Conservation (phyloP, 2,797 vertebrate genomes). For the Allobates femoralis region DNA sequence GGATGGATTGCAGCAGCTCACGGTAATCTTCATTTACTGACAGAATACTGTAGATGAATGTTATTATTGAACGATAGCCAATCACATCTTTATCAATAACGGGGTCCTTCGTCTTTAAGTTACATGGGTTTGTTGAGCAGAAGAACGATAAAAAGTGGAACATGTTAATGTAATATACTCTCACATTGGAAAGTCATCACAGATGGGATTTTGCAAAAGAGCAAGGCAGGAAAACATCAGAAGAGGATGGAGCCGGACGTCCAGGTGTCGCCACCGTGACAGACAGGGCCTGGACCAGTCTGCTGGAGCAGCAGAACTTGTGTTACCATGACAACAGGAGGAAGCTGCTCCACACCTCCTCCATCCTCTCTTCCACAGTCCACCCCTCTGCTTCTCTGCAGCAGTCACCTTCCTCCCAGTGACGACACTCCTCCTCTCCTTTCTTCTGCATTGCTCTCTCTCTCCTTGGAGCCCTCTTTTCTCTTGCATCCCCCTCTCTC, state of each 20-base stretch:
- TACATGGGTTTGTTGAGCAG: neutral
- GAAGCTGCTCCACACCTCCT: constrained; percentile 29
- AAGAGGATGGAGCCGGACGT: neutral
- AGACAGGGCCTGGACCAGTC: constrained; percentile 21
- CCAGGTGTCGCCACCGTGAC: neutral
- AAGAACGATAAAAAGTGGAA: neutral
- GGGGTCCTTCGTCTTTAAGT: neutral
- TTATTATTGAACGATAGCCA: too few species aligned
- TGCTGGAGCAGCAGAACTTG: constrained; percentile 16
- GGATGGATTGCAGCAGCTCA: too few species aligned
- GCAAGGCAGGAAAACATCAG: neutral
- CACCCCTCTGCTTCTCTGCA: constrained; percentile 44
- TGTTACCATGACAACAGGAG: constrained; percentile 60
- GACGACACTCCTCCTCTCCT: constrained; percentile 11
- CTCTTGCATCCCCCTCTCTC: neutral
- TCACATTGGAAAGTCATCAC: neutral
- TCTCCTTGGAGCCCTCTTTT: neutral
- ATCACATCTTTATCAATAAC: too few species aligned
- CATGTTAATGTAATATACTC: neutral
- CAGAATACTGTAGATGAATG: too few species aligned
- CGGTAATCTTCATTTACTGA: too few species aligned
- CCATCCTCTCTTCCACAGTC: neutral
- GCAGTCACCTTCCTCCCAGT: constrained; percentile 27
- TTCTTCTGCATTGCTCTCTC: constrained; percentile 45
- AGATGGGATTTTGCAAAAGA: neutral